Evolutionary conservation across 2,113 vertebrate species (phyloP).

Genomic region (Ailuropoda melanoleuca): DNA sequence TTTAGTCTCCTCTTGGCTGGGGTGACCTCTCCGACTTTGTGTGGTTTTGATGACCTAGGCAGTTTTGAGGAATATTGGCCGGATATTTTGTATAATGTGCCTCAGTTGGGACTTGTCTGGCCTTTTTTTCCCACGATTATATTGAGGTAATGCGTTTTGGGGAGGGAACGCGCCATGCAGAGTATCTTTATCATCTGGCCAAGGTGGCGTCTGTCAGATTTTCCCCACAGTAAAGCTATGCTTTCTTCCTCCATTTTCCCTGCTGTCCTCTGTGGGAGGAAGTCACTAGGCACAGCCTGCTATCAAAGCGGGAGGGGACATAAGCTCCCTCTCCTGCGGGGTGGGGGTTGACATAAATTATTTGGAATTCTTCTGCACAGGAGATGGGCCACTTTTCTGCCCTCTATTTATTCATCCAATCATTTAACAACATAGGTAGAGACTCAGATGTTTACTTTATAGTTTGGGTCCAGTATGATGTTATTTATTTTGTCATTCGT

Average conservation of each 20-base stretch:
- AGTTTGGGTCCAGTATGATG: background rate
- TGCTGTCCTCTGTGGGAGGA: background rate
- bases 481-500: background rate
- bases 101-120: background rate
- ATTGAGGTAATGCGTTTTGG: background rate
- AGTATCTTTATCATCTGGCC: background rate
- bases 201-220: background rate
- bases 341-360: background rate
- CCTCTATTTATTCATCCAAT: conserved; percentile 19
- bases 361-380: conserved; percentile 8
- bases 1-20: background rate
- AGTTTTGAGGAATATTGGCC: background rate
- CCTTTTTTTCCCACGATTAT: background rate
- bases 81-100: background rate
- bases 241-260: background rate
- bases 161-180: background rate
- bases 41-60: background rate
- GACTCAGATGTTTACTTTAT: background rate
- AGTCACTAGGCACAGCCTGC: background rate
- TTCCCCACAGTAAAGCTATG: background rate
- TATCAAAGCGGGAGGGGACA: background rate
- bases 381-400: background rate
- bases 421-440: background rate
- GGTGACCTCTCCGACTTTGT: background rate
- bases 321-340: background rate